Evolutionary conservation across 92 coral and sea anemone genomes (phyloP).

Genomic region (Epizoanthus stellaris): DNA sequence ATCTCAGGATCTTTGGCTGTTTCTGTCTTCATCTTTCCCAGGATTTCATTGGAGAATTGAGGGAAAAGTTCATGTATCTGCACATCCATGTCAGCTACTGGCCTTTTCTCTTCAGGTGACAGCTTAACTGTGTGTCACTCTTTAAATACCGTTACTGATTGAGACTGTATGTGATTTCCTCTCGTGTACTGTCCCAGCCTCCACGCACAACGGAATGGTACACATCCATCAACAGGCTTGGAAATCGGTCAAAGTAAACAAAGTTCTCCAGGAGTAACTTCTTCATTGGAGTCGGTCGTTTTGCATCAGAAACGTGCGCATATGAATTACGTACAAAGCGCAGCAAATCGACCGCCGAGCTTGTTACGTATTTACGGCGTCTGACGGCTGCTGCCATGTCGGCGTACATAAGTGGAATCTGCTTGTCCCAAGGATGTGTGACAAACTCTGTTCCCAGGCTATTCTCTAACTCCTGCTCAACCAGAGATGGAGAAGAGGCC

Average conservation of each 20-base stretch:
- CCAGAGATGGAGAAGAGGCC: neutral
- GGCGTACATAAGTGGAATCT: conserved; percentile 2
- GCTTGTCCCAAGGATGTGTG: neutral
- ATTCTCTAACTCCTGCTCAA: neutral
- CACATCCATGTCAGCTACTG: too few relatives aligned
- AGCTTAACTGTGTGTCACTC: neutral
- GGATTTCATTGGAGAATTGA: too few relatives aligned
- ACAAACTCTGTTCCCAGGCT: neutral
- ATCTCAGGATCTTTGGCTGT: too few relatives aligned
- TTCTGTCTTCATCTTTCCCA: too few relatives aligned
- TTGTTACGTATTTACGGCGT: conserved; percentile 27
- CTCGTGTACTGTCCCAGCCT: conserved; percentile 44
- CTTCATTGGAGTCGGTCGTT: conserved; percentile 4
- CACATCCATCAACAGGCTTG: conserved; percentile 54
- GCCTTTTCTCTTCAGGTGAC: too few relatives aligned
- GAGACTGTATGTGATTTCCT: neutral
- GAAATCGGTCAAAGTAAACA: conserved; percentile 48
- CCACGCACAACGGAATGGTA: conserved; percentile 32
- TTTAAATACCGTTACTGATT: neutral
- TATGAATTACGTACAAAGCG: conserved; percentile 50
- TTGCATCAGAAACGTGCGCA: conserved; percentile 35
- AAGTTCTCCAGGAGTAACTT: conserved; percentile 23
- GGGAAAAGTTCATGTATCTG: too few relatives aligned
- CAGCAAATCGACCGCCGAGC: conserved; percentile 48
- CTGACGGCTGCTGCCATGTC: conserved; percentile 31